Base-by-base conservation (phyloP, 2,888 invertebrate species). In the Xylota segnis region DNA sequence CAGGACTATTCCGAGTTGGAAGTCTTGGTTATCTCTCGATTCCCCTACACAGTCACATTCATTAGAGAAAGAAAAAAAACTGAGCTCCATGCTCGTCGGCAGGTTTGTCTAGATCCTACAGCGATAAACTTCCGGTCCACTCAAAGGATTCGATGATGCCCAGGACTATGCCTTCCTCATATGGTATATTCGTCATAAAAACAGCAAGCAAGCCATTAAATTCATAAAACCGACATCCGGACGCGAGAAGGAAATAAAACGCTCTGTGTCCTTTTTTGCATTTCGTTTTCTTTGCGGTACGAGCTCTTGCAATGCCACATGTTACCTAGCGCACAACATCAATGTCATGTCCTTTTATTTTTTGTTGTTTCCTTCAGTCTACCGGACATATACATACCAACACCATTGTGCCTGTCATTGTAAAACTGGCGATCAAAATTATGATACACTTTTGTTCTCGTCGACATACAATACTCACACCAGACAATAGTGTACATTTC, bases 401-500 rank as follows among this genome's bases (percentile, higher is more conserved):
- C 5, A 54, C 59, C 71, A 65, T 66, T 65, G 29, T 71, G 56
- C 9, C 9, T 7, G 12, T 37, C 37, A 37, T 37, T 37, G 37
- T 37, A 37, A 37, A 37, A 37, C 58, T 82, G 76, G 34, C 72
- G 82, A 82, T 82, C 71, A 59, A 82, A 86, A 86, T 86, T 82
- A 86, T 86, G 86, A 82, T 86, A 86, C 82, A 82, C 76, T 72
- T 79, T 79, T 79, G 79, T 79, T 52, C n/a, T n/a, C 79, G 43
- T 66, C 58, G 65, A 82, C 86, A 81, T 5, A 43, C 45, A 50
- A 86, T 86, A 54, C 76, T 40, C 6, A n/a, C 52, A 68, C 54
- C 71, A 77, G 76, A 86, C 82, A 86, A 86, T 86, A 77, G 86
- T 86, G 76, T 86, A 76, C 82, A 61, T 82, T 82, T 86, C 86